Evolutionary conservation across 2,797 vertebrate genomes (phyloP), one percentile per base, ranked within the genome.

Genomic region (Synaphobranchus kaupii): DNA sequence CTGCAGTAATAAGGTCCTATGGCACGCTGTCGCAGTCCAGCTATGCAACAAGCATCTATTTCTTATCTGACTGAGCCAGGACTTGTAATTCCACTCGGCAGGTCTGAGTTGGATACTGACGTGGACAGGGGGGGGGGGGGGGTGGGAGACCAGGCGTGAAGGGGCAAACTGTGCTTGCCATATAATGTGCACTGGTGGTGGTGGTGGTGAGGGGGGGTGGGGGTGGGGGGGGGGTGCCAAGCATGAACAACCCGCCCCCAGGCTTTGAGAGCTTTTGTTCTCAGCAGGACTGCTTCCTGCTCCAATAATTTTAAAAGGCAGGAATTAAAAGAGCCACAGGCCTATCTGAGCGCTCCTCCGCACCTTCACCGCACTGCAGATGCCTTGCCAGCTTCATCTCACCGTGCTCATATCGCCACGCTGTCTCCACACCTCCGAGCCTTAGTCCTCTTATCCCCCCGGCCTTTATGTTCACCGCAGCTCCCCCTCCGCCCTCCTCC

Each of bases 251-350:
- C 54, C 54, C 15, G 7, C 54, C 54, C 54, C 91, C 93, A 48
- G 87, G 90, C 89, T 90, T 90, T 88, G 86, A 89, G 89, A 90
- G 89, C 90, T 91, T 93, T 93, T 89, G 88, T 93, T 94, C 93
- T 90, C 92, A 94, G 92, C 94, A 93, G 89, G 91, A 90, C 90
- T 87, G 89, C 90, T 93, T 94, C 93, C 92, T 93, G 91, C 89
- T 91, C 87, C 85, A 88, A 91, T 90, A 86, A 84, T 91, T 90
- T 90, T 92, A 89, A 92, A 93, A 92, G 25, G 83, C 44, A 52
- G 34, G 84, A 88, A 88, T 85, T 83, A 60, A 87, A 17, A 83
- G 58, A 31, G 44, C 4, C 8, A 4, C 28, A 47, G 60, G 47
- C 31, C 3, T 2, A 50, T 25, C 31, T 20, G 50, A 39, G 28